Conservation (phyloP, 1,140 invertebrate genomes). For the Cydia splendana region DNA sequence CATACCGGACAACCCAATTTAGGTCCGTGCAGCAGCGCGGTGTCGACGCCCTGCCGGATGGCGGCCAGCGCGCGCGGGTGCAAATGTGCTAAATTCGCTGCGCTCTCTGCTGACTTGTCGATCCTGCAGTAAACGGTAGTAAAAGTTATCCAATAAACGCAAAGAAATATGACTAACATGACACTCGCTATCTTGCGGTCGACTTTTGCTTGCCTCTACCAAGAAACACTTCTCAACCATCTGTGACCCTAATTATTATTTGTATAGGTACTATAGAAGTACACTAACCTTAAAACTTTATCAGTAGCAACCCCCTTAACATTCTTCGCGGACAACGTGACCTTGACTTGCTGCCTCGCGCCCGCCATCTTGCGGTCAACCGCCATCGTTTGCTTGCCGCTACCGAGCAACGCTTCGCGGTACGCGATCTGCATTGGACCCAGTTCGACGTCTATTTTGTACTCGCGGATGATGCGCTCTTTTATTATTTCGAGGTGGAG, state of each 20-base stretch:
- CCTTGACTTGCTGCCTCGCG: slow-evolving; percentile 77
- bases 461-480: slow-evolving; percentile 92
- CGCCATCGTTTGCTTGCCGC: slow-evolving; percentile 78
- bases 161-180: too few species aligned
- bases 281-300: slow-evolving; percentile 57
- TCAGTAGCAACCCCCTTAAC: slow-evolving; percentile 34
- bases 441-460: slow-evolving; percentile 95
- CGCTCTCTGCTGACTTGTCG: slow-evolving; percentile 83
- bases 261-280: not conserved
- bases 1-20: slow-evolving; percentile 87
- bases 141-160: too few species aligned
- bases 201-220: too few species aligned
- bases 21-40: slow-evolving; percentile 85
- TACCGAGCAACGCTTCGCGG: slow-evolving; percentile 85
- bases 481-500: slow-evolving; percentile 97
- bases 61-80: slow-evolving; percentile 81
- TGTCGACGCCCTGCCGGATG: slow-evolving; percentile 82
- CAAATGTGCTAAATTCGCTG: slow-evolving; percentile 83
- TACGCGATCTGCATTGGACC: slow-evolving; percentile 97
- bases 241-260: too few species aligned
- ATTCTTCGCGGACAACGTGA: slow-evolving; percentile 80
- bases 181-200: too few species aligned
- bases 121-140: too few species aligned
- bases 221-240: too few species aligned
- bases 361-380: slow-evolving; percentile 84